Percentiles rank a stretch among this genome's conserved stretches.
phyloP scores from a whole-genome alignment of 1,140 invertebrate species.

The Trypoxylus dichotomus region DNA sequence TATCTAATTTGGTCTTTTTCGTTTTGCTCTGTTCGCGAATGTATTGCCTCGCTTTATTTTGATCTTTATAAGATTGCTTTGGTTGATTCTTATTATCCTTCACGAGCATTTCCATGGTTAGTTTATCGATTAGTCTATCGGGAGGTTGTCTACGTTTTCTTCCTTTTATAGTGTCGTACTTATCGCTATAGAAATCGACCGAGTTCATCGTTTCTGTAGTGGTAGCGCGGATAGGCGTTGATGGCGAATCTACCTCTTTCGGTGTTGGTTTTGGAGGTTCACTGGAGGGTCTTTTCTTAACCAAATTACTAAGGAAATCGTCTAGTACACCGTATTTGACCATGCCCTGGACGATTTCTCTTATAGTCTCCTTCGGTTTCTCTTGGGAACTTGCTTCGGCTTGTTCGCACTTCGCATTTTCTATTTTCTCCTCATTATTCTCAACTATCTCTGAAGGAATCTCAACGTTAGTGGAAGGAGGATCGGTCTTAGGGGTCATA shows the following conservation, averaged over 20 bases:
- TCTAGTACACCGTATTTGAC: background rate
- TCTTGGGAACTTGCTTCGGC: background rate
- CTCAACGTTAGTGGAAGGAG: too few species aligned
- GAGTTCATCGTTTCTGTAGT: too few species aligned
- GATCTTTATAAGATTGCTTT: background rate
- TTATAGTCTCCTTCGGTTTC: background rate
- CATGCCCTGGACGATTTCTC: background rate
- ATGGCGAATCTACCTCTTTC: too few species aligned
- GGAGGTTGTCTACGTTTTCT: background rate
- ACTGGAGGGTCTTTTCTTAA: too few species aligned
- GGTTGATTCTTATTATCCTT: background rate
- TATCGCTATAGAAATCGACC: background rate
- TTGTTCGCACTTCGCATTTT: background rate
- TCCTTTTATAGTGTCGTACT: background rate
- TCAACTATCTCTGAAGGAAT: too few species aligned
- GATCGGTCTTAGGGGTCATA: too few species aligned
- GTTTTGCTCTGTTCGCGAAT: background rate
- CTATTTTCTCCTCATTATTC: background rate
- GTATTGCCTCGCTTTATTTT: background rate
- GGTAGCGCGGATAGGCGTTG: too few species aligned
- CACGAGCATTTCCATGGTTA: background rate
- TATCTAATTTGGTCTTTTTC: background rate
- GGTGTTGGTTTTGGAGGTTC: too few species aligned
- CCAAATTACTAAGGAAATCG: background rate
- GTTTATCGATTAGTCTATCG: background rate